Base-by-base conservation (phyloP, 2,113 vertebrate genomes). In the Tachycineta bicolor region DNA sequence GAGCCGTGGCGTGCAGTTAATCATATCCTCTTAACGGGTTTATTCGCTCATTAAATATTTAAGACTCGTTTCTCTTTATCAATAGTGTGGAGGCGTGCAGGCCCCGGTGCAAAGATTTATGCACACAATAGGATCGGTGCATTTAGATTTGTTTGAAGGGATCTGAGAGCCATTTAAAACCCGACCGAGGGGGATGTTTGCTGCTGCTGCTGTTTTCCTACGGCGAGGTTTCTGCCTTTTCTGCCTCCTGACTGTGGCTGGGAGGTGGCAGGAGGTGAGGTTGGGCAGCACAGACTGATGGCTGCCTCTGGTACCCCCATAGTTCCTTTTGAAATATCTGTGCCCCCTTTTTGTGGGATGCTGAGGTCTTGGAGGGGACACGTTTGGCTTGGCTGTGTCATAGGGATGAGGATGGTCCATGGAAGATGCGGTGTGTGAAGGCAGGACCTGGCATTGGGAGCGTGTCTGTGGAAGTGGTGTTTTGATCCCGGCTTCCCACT, bases 31-130 rank as follows among this genome's bases (percentile, higher is more conserved):
- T 97, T 97, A 98, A 97, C 96, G 97, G 97, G 96, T 96, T 97
- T 98, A 97, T 97, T 98, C 94, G 92, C 90, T 97, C 97, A 97
- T 98, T 96, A 97, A 97, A 97, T 97, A 97, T 97, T 97, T 96
- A 97, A 98, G 96, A 92, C 92, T 88, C 79, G 81, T 96, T 97
- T 98, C 92, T 49, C 97, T 97, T 98, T 97, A 98, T 97, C 97
- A 97, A 90, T 95, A 95, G 95, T 90, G 92, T 83, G 93, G 96
- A 98, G 95, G 95, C 90, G 91, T 95, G 96, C 88, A 93, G 97
- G 91, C 93, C 96, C 84, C 69, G 68, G 93, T 89, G 95, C 96
- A 78, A 82, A 97, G 96, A 97, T 96, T 97, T 97, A 96, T 96
- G 97, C 89, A 81, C 94, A 83, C 88, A 91, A 93, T 87, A 83